These are phyloP conservation scores for Apus apus DNA, from an alignment of 2,113 vertebrate species.

Conservation along the genomic window DNA sequence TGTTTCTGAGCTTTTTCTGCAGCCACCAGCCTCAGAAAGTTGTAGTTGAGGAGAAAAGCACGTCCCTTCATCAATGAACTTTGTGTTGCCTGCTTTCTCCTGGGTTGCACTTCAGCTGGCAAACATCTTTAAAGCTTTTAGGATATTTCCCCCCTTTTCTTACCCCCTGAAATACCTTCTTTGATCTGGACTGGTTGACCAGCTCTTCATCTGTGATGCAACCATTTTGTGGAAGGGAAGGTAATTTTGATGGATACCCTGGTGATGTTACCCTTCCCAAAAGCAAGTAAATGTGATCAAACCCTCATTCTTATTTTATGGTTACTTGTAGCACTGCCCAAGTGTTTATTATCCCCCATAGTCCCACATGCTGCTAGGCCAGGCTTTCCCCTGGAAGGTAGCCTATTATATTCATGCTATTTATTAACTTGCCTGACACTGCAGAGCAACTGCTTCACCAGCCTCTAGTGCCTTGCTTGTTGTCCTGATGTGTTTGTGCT, in stretches of 20 bases:
- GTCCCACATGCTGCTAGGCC: background rate
- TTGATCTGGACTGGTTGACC: background rate
- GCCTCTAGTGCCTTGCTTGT: background rate
- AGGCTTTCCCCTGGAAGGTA: background rate
- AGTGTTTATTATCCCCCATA: background rate
- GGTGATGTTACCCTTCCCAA: background rate
- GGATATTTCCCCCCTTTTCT: background rate
- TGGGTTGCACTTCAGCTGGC: background rate
- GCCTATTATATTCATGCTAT: background rate
- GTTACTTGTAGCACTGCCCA: background rate
- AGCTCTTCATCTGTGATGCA: background rate
- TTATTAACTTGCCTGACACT: background rate
- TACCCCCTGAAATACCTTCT: background rate
- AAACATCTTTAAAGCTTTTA: background rate
- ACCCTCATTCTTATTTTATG: conserved; percentile 14
- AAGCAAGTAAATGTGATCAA: conserved; percentile 31
- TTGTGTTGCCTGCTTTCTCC: background rate
- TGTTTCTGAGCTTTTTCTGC: background rate
- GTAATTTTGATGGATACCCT: background rate
- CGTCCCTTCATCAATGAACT: background rate
- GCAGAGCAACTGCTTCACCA: background rate
- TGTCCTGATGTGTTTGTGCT: background rate
- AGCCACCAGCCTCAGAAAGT: background rate
- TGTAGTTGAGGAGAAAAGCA: background rate
- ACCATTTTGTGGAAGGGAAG: background rate